Evolutionary conservation across 2,797 vertebrate species (phyloP).

Genomic region (Artibeus lituratus): DNA sequence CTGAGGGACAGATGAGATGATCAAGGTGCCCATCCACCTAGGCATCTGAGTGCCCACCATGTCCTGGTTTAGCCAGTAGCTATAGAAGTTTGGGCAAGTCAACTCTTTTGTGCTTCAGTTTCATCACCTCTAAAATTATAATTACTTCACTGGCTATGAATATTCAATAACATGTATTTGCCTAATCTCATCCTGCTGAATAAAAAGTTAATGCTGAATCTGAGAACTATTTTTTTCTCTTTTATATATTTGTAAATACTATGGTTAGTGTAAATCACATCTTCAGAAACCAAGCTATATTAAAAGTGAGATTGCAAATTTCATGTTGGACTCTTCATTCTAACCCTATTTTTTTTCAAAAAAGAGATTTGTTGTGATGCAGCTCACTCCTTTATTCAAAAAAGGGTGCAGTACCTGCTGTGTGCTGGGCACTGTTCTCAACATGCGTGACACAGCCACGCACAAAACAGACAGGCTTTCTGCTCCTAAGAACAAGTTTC

Average conservation of each 20-base stretch:
- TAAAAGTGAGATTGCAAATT: slow-evolving; percentile 10
- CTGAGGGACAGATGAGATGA: neutral
- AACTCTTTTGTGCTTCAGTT: neutral
- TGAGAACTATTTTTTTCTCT: neutral
- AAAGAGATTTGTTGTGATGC: neutral
- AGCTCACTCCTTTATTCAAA: neutral
- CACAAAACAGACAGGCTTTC: neutral
- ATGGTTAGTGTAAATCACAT: neutral
- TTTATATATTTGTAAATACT: slow-evolving; percentile 15
- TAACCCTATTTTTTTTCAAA: neutral
- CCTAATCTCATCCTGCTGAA: neutral
- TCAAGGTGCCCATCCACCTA: neutral
- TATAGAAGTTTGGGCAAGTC: neutral
- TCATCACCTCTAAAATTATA: slow-evolving; percentile 29
- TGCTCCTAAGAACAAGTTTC: neutral
- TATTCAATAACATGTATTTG: neutral
- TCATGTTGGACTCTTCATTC: neutral
- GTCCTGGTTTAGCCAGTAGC: neutral
- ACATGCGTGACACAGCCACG: neutral
- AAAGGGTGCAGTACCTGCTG: neutral
- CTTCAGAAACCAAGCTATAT: neutral
- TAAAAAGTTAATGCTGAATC: slow-evolving; percentile 11
- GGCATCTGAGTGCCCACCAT: neutral
- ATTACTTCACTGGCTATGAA: neutral
- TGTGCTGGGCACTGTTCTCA: neutral